Percentiles rank a stretch among this genome's conserved stretches.
phyloP scores from a whole-genome alignment of 2,888 invertebrate species.

The Dynastes maya region DNA sequence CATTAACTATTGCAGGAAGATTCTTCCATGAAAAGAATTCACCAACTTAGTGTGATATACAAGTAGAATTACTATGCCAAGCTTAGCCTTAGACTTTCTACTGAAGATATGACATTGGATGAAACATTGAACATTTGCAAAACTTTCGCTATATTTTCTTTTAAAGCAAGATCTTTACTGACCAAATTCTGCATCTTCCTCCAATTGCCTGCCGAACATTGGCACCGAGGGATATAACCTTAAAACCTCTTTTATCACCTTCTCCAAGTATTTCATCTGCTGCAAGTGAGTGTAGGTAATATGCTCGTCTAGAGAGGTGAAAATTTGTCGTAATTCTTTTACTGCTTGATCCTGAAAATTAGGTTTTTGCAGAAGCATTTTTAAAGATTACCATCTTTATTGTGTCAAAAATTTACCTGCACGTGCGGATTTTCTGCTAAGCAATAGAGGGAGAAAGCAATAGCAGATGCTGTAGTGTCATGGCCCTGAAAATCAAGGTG shows the following conservation, averaged over 20 bases:
- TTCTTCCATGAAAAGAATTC: no score
- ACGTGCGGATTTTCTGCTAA: slow-evolving; percentile 55
- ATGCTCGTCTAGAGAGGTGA: background rate
- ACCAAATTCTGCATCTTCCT: slow-evolving; percentile 44
- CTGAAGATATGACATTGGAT: no score
- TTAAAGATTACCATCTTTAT: background rate
- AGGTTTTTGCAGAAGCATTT: background rate
- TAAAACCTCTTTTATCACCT: slow-evolving; percentile 46
- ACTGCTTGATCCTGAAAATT: slow-evolving; percentile 16
- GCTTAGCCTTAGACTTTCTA: no score
- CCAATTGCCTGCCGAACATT: slow-evolving; percentile 42
- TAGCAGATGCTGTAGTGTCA: slow-evolving; percentile 58
- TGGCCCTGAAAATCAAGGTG: slow-evolving; percentile 54
- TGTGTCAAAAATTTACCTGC: slow-evolving; percentile 51
- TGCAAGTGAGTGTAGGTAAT: slow-evolving; percentile 32
- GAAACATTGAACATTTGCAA: no score
- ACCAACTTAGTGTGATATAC: no score
- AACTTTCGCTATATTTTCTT: no score
- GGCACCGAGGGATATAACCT: slow-evolving; percentile 47
- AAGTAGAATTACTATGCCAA: no score
- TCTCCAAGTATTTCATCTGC: slow-evolving; percentile 48
- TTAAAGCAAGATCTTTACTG: background rate
- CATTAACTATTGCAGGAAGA: no score
- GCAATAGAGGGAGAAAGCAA: slow-evolving; percentile 55
- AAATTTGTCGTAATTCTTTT: slow-evolving; percentile 33